Evolutionary conservation across 2,113 vertebrate genomes (phyloP), one percentile per base, ranked within the genome.

Genomic region (Nicator chloris): DNA sequence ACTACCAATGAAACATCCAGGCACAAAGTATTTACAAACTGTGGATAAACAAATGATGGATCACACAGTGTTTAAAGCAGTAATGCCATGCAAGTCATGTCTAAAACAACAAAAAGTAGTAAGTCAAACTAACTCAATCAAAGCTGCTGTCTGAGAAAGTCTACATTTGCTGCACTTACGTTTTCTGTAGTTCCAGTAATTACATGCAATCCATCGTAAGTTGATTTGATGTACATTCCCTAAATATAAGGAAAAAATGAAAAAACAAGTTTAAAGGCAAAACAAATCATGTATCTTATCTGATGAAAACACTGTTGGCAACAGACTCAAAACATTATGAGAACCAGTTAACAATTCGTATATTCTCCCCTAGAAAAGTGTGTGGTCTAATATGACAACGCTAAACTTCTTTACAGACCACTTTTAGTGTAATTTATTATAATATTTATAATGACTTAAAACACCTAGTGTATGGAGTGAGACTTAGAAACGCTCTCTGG

Each of bases 151-250:
- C 50, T 35, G 63, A 80, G 30, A 56, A 72, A 80, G 83, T 47
- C 40, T 63, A 83, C 14, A 33, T 72, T 84, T 57, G 39, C 45
- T 69, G 73, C 57, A 98, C 99, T 99, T 98, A 99, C 99, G 0
- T 99, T 98, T 98, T 99, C 99, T 11, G 99, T 99, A 44, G 99
- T 99, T 79, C 99, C 99, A 7, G 99, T 99, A 96, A 99, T 99
- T 93, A 99, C 98, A 45, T 99, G 99, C 30, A 99, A 97, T 27
- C 99, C 99, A 50, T 99, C 99, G 39, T 99, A 99, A 26, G 99
- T 99, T 72, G 99, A 99, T 88, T 99, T 99, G 96, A 99, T 99
- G 97, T 99, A 99, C 98, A 99, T 99, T 66, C 99, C 99, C 99
- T 99, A 97, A 69, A 72, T 56, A 39, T 11, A 78, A 95, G 26